Evolutionary conservation across 2,797 vertebrate species (phyloP), one percentile per base, ranked within the genome.

Genomic region (Manis javanica): DNA sequence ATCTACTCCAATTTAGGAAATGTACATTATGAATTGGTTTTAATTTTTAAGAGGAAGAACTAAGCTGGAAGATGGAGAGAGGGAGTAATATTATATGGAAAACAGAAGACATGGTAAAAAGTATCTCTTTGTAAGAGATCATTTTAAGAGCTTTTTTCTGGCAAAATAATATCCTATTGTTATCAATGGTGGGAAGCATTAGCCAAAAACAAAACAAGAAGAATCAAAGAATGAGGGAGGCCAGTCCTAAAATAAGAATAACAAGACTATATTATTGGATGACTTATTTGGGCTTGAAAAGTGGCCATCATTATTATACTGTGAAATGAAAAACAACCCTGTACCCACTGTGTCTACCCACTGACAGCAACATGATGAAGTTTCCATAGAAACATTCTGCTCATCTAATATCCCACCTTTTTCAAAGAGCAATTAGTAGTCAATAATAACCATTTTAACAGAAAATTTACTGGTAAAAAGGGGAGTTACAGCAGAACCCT

Each of bases 381-480:
- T 97, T 96, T 94, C 71, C 66, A 59, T 16, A 90, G 89, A 94
- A 96, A 87, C 39, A 66, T 34, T 72, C 83, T 81, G 16, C 26
- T 66, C 82, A 85, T 84, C 82, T 85, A 77, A 84, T 24, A 19
- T 66, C 61, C 51, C 59, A 88, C 34, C 63, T 91, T 87, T 78
- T 92, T 83, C 74, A 96, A 92, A 94, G 5, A 95, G 39, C 42
- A 94, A 46, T 92, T 77, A 95, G 55, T 93, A 91, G 55, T 94
- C 92, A 96, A 59, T 83, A 94, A 61, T 69, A 87, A 59, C 92
- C 55, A 49, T 95, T 72, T 94, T 93, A 91, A 95, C 77, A 92
- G 74, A 63, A 53, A 96, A 93, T 81, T 59, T 89, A 63, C 64
- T 84, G 64, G 39, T 87, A 68, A 91, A 88, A 78, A 89, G 83